Percentiles rank a stretch among this genome's conserved stretches.
Conservation (phyloP, 2,888 invertebrate species). For the Apodemia zela region DNA sequence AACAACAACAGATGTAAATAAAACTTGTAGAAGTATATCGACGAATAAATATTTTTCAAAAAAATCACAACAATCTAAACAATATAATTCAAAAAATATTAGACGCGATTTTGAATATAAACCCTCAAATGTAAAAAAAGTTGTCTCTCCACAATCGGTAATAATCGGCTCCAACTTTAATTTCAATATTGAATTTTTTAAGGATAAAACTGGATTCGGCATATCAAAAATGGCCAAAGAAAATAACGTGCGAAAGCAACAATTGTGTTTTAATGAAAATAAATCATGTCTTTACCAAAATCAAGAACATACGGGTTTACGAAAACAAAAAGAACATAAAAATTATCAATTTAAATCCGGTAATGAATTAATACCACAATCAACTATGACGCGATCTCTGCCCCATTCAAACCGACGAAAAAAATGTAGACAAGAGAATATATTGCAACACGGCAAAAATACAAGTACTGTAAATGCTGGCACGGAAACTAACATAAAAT, state of each 20-base stretch:
- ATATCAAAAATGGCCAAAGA: not conserved
- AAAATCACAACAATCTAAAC: slow-evolving; percentile 28
- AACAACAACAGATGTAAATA: slow-evolving; percentile 25
- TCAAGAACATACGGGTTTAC: not conserved
- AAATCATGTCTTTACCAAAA: not conserved
- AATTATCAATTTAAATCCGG: slow-evolving; percentile 10
- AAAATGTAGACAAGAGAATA: slow-evolving; percentile 29
- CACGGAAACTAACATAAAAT: not conserved
- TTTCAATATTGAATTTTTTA: slow-evolving; percentile 44
- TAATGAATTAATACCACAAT: slow-evolving; percentile 24
- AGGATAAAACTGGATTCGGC: slow-evolving; percentile 23
- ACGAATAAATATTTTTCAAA: slow-evolving; percentile 25
- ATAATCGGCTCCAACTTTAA: slow-evolving; percentile 40
- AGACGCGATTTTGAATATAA: not conserved
- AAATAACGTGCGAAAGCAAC: not conserved
- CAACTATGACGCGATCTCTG: slow-evolving; percentile 28
- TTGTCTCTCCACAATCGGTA: slow-evolving; percentile 33
- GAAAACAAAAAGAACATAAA: slow-evolving; percentile 21
- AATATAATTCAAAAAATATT: not conserved
- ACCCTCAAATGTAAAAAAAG: not conserved
- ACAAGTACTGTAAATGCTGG: not conserved
- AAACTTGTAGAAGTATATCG: slow-evolving; percentile 31
- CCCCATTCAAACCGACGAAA: slow-evolving; percentile 34
- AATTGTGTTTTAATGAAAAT: not conserved
- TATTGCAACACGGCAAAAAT: not conserved